Evolutionary conservation across 2,888 invertebrate species (phyloP).

Genomic region (Mythimna albipuncta): DNA sequence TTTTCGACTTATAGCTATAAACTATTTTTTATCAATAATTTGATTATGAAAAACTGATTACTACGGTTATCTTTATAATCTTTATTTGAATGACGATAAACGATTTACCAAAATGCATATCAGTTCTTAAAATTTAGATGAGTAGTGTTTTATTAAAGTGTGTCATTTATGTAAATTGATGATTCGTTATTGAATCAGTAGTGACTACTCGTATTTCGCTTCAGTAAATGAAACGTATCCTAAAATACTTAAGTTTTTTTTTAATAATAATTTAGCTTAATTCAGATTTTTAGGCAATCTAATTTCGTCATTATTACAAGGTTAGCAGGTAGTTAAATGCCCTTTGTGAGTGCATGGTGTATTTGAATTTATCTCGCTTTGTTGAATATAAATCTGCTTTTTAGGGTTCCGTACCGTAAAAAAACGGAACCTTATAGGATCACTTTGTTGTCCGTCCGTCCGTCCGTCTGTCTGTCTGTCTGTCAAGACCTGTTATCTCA

Average conservation of each 20-base stretch:
- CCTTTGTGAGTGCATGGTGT: background rate
- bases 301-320: background rate
- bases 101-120: constrained; percentile 1
- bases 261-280: background rate
- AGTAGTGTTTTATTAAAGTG: background rate
- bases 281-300: background rate
- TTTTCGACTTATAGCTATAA: background rate
- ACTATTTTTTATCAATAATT: background rate
- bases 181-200: background rate
- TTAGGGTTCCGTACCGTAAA: too few species aligned
- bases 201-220: background rate
- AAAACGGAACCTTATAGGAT: too few species aligned
- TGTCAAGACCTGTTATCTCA: too few species aligned
- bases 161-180: background rate
- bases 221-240: background rate
- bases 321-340: background rate
- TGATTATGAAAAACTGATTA: background rate
- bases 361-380: constrained; percentile 3
- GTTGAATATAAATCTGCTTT: background rate
- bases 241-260: background rate
- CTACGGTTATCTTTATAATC: background rate
- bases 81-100: constrained; percentile 3
- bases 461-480: too few species aligned
- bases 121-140: constrained; percentile 6
- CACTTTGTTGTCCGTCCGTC: too few species aligned